These are phyloP conservation scores for Silurus asotus DNA, from an alignment of 2,113 vertebrate species.

Conservation along the genomic window DNA sequence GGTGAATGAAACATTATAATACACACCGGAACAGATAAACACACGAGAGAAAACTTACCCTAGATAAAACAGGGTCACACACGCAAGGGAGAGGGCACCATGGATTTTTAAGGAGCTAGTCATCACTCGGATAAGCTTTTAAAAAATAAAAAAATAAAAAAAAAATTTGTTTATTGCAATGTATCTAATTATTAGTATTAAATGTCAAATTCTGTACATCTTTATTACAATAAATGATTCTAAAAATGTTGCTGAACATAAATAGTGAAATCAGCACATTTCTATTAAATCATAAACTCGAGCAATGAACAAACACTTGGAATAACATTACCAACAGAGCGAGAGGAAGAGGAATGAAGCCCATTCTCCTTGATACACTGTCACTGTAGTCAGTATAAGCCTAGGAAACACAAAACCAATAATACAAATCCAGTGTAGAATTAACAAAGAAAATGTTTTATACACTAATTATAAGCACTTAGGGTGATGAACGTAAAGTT, in stretches of 20 bases:
- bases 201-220: not conserved
- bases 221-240: not conserved
- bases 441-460: not conserved
- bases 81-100: constrained; percentile 89
- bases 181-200: not conserved
- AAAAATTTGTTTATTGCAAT: not conserved
- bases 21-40: constrained; percentile 32
- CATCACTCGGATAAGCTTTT: constrained; percentile 91
- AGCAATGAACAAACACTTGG: not conserved
- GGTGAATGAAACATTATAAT: not conserved
- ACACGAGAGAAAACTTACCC: constrained; percentile 77
- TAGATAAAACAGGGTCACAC: constrained; percentile 92
- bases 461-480: no score
- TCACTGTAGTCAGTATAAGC: constrained; percentile 99
- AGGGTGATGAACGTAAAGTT: no score
- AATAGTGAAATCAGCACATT: not conserved
- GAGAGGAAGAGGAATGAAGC: constrained; percentile 96
- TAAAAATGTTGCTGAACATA: not conserved
- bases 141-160: constrained; percentile 19
- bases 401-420: constrained; percentile 65
- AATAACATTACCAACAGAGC: constrained; percentile 84
- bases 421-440: not conserved
- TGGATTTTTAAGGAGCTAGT: constrained; percentile 96
- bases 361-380: constrained; percentile 96
- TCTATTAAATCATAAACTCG: not conserved